Percentiles rank a stretch among this genome's conserved stretches.
Conservation (phyloP, 2,888 invertebrate species). For the Dione juno region DNA sequence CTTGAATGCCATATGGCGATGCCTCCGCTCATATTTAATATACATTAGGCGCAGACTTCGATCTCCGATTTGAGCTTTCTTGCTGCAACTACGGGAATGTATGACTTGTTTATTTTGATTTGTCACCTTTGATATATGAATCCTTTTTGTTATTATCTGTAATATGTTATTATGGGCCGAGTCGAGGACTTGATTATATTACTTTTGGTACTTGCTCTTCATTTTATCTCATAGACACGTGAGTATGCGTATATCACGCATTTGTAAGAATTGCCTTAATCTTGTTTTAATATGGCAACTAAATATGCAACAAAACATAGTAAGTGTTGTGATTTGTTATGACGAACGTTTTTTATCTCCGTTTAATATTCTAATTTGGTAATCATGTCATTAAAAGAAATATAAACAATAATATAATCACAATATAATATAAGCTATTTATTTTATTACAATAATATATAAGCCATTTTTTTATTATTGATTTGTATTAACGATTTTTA, state of each 20-base stretch:
- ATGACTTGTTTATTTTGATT: constrained; percentile 78
- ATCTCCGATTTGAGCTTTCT: constrained; percentile 72
- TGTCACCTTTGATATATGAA: constrained; percentile 78
- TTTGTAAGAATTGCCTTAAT: constrained; percentile 29
- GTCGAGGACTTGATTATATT: constrained; percentile 62
- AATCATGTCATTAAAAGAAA: background rate
- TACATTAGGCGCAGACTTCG: constrained; percentile 72
- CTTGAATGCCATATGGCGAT: constrained; percentile 67
- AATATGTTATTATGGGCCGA: constrained; percentile 65
- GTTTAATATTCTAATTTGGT: background rate
- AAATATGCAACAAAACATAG: constrained; percentile 14
- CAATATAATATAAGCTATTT: background rate
- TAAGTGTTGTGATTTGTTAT: background rate
- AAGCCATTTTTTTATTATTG: too few relatives aligned
- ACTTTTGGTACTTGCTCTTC: constrained; percentile 51
- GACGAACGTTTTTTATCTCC: background rate
- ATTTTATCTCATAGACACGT: constrained; percentile 40
- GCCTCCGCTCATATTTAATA: constrained; percentile 74
- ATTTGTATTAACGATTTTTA: too few relatives aligned
- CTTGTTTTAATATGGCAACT: constrained; percentile 29
- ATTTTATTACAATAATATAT: background rate
- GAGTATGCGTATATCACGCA: constrained; percentile 23
- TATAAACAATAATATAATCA: background rate
- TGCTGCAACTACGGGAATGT: constrained; percentile 66
- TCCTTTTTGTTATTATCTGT: constrained; percentile 71